Percentiles rank a stretch among this genome's conserved stretches.
phyloP scores from a whole-genome alignment of 2,113 vertebrate genomes.

The Pachyramphus minor region DNA sequence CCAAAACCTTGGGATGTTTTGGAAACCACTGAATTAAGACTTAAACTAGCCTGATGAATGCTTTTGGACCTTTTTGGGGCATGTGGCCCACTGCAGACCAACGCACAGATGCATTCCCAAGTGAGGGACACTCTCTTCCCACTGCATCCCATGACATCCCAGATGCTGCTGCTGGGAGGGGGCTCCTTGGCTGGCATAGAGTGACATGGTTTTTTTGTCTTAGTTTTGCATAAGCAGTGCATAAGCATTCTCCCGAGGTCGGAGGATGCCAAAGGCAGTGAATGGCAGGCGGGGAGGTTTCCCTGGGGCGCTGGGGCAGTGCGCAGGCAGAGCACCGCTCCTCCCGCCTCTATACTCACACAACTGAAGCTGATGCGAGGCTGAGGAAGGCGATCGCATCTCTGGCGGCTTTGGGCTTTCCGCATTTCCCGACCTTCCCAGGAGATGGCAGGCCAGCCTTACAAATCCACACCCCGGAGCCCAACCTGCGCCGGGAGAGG shows the following conservation, averaged over 20 bases:
- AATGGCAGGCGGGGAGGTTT: not conserved
- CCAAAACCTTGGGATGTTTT: not conserved
- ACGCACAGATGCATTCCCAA: fast-evolving
- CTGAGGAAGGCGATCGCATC: fast-evolving
- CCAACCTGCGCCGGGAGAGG: not conserved
- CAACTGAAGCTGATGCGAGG: not conserved
- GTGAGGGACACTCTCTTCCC: not conserved
- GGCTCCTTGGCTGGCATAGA: fast-evolving
- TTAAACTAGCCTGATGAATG: not conserved
- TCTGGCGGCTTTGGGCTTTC: not conserved
- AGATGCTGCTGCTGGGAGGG: not conserved
- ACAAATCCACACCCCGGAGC: not conserved
- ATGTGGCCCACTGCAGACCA: fast-evolving
- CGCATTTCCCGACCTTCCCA: not conserved
- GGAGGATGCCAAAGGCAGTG: not conserved
- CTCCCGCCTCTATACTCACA: too few relatives aligned
- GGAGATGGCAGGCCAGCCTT: slow-evolving; percentile 14
- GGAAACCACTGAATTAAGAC: not conserved
- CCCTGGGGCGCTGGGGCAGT: not conserved
- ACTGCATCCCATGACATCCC: not conserved
- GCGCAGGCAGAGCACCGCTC: not conserved
- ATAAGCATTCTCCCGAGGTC: not conserved
- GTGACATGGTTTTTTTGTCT: fast-evolving
- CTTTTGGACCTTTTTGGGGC: not conserved
- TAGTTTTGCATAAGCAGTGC: not conserved